These are phyloP conservation scores for Lacerta viridis DNA, from an alignment of 2,797 vertebrate genomes.

Conservation along the genomic window DNA sequence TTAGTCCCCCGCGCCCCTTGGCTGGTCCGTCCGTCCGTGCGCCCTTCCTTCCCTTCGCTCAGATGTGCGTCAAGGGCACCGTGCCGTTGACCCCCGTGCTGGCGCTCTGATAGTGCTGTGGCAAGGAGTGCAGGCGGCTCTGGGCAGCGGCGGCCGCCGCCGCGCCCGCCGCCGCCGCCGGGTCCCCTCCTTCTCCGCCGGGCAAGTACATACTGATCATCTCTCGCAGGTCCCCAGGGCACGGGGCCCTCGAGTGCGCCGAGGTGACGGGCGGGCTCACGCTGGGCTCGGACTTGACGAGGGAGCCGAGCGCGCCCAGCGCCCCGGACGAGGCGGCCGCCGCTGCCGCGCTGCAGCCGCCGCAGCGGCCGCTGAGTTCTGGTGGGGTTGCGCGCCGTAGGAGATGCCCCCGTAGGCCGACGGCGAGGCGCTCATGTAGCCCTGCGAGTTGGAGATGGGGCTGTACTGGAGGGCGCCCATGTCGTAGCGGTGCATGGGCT, in stretches of 20 bases:
- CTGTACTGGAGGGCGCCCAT: slow-evolving; percentile 95
- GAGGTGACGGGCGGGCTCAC: slow-evolving; percentile 94
- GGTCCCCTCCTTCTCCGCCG: slow-evolving; percentile 91
- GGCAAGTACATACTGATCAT: slow-evolving; percentile 99
- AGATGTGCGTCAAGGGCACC: slow-evolving; percentile 92
- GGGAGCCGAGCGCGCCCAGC: slow-evolving; percentile 92
- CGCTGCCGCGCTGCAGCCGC: slow-evolving; percentile 78
- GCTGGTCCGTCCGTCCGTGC: not conserved
- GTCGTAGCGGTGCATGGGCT: slow-evolving; percentile 95
- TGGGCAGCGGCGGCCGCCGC: slow-evolving; percentile 90
- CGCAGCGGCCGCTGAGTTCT: slow-evolving; percentile 86
- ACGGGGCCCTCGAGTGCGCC: slow-evolving; percentile 90
- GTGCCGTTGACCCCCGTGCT: slow-evolving; percentile 95
- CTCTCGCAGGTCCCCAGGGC: slow-evolving; percentile 97
- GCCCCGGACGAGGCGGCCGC: slow-evolving; percentile 90
- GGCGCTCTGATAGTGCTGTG: slow-evolving; percentile 96
- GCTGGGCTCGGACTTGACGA: slow-evolving; percentile 96
- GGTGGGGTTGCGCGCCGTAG: slow-evolving; percentile 90
- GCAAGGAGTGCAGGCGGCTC: slow-evolving; percentile 94
- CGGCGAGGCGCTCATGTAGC: slow-evolving; percentile 96
- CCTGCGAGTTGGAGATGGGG: slow-evolving; percentile 95
- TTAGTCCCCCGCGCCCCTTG: not conserved
- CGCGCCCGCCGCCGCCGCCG: slow-evolving; percentile 86
- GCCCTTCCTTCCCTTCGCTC: slow-evolving; percentile 45
- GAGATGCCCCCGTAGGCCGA: slow-evolving; percentile 93